These are phyloP conservation scores for Pegoplata infirma DNA, from an alignment of 2,888 invertebrate species.

Conservation along the genomic window DNA sequence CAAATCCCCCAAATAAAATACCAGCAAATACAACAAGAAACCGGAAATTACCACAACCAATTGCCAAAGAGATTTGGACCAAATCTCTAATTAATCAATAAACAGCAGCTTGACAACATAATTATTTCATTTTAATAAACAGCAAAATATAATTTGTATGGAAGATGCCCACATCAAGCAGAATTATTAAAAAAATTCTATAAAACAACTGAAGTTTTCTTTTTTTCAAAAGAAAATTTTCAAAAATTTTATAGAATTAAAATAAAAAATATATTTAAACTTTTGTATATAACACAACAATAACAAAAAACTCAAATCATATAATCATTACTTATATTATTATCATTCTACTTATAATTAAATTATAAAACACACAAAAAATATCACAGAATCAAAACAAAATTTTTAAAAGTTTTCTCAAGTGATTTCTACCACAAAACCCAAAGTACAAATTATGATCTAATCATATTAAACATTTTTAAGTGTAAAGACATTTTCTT, in stretches of 20 bases:
- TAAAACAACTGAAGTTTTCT: background rate
- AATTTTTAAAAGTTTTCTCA: conserved; percentile 39
- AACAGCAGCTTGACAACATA: conserved; percentile 10
- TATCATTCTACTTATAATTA: conserved; percentile 61
- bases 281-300: conserved; percentile 54
- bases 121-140: background rate
- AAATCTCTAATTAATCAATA: background rate
- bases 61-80: background rate
- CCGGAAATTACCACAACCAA: conserved; percentile 56
- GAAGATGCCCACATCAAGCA: background rate
- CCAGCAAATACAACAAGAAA: conserved; percentile 52
- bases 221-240: too few relatives aligned
- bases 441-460: conserved; percentile 59
- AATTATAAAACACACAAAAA: conserved; percentile 47
- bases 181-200: conserved; percentile 17
- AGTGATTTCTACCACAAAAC: background rate
- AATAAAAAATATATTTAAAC: conserved; percentile 34
- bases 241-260: background rate
- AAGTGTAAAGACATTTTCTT: conserved; percentile 30
- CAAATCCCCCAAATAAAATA: conserved; percentile 13
- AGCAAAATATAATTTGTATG: conserved; percentile 9
- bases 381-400: conserved; percentile 57
- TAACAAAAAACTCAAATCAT: conserved; percentile 52
- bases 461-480: conserved; percentile 13
- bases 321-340: conserved; percentile 58